Percentiles rank a stretch among this genome's conserved stretches.
phyloP scores from a whole-genome alignment of 2,797 vertebrate genomes.

The Gallinago solitaria region DNA sequence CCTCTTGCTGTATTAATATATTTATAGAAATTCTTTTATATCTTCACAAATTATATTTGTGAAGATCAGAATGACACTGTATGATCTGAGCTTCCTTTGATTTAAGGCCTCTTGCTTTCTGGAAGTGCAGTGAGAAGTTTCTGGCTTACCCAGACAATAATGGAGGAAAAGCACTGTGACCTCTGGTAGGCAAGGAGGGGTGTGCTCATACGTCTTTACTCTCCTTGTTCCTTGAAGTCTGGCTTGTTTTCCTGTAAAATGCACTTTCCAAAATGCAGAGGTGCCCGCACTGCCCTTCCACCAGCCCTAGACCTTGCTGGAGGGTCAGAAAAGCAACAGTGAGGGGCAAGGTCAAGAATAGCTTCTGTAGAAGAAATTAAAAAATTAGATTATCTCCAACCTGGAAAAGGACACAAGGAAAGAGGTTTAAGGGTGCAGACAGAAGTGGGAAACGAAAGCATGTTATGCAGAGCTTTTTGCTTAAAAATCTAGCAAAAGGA shows the following conservation, averaged over 20 bases:
- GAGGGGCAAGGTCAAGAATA: background rate
- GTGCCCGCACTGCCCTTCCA: background rate
- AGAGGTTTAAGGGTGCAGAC: accelerated
- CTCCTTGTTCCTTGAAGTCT: background rate
- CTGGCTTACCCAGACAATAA: background rate
- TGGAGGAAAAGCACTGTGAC: background rate
- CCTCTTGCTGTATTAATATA: too few species aligned
- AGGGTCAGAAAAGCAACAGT: background rate
- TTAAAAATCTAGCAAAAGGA: background rate
- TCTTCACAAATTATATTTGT: background rate
- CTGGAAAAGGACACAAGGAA: background rate
- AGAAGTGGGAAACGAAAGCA: background rate
- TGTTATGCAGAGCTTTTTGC: accelerated
- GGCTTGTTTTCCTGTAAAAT: background rate
- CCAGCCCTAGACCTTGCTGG: background rate
- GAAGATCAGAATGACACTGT: background rate
- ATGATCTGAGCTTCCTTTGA: background rate
- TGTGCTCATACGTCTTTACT: background rate
- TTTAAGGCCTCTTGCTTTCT: background rate
- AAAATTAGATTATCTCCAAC: background rate
- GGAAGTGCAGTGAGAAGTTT: background rate
- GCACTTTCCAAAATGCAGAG: background rate
- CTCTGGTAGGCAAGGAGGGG: background rate
- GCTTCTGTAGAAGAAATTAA: background rate
- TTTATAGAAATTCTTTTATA: too few species aligned